phyloP scores from a whole-genome alignment of 1,140 invertebrate species.

The Danaus melanippus region DNA sequence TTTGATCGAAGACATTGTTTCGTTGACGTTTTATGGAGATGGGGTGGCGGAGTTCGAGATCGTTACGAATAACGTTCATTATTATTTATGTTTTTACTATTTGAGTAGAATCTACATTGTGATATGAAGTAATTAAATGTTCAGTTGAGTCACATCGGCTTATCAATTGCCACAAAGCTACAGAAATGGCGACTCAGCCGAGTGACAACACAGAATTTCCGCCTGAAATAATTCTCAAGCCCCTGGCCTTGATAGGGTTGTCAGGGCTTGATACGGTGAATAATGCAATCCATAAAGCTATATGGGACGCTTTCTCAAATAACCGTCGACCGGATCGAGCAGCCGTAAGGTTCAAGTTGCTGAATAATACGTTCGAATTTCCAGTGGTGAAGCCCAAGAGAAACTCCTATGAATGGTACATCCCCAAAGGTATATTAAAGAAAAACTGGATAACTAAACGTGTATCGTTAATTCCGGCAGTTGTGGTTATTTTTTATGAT shows the following conservation, averaged over 20 bases:
- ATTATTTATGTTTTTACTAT: constrained; percentile 10
- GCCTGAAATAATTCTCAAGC: constrained; percentile 82
- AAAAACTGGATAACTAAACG: constrained; percentile 97
- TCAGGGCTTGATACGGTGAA: constrained; percentile 87
- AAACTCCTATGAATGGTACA: constrained; percentile 95
- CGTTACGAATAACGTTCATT: constrained; percentile 18
- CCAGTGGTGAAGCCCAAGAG: constrained; percentile 92
- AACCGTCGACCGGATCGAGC: constrained; percentile 85
- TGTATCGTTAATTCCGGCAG: constrained; percentile 89
- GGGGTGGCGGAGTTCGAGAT: constrained; percentile 34
- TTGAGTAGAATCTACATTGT: constrained; percentile 19
- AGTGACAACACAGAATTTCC: constrained; percentile 79
- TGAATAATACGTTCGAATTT: constrained; percentile 86
- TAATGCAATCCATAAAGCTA: constrained; percentile 89
- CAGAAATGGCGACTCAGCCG: constrained; percentile 60
- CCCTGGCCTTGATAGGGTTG: constrained; percentile 87
- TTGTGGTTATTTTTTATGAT: constrained; percentile 96
- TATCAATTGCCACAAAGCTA: constrained; percentile 13
- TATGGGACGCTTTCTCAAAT: constrained; percentile 94
- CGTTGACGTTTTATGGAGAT: constrained; percentile 37
- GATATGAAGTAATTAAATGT: constrained; percentile 29
- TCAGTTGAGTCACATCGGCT: constrained; percentile 4
- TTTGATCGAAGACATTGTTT: constrained; percentile 11
- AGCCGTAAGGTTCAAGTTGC: constrained; percentile 88
- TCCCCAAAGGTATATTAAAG: constrained; percentile 96